Evolutionary conservation across 2,797 vertebrate species (phyloP).

Genomic region (Fratercula arctica): DNA sequence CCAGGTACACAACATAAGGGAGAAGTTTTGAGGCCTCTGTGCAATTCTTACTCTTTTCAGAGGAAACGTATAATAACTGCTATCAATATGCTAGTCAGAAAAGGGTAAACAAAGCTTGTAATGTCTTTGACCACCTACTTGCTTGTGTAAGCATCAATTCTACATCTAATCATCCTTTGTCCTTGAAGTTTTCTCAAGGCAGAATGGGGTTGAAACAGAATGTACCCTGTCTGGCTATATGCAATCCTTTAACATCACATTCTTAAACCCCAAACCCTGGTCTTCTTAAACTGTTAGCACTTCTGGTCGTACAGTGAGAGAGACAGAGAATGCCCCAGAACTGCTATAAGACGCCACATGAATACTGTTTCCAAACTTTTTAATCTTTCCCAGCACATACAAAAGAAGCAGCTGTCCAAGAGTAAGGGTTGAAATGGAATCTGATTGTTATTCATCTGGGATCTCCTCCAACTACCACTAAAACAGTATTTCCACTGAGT

Average conservation of each 20-base stretch:
- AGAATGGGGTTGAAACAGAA: slow-evolving; percentile 7
- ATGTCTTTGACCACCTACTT: slow-evolving; percentile 27
- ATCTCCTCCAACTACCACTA: slow-evolving; percentile 38
- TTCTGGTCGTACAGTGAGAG: background rate
- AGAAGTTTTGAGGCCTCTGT: background rate
- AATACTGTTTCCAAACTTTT: slow-evolving; percentile 57
- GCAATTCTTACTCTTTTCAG: slow-evolving; percentile 1
- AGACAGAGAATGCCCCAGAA: background rate
- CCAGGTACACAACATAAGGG: background rate
- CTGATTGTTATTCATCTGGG: slow-evolving; percentile 56
- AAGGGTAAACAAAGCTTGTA: background rate
- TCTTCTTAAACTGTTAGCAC: background rate
- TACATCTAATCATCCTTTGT: slow-evolving; percentile 7
- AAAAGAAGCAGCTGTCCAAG: slow-evolving; percentile 48
- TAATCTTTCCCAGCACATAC: slow-evolving; percentile 43
- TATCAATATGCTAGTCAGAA: background rate
- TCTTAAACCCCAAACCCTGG: background rate
- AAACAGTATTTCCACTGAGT: slow-evolving; percentile 41
- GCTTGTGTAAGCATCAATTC: background rate
- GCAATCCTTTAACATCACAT: background rate
- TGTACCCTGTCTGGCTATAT: background rate
- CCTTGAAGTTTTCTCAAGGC: slow-evolving; percentile 8
- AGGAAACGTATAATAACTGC: background rate
- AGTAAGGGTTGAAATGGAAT: slow-evolving; percentile 51
- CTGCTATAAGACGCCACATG: background rate